Conservation (phyloP, 2,888 invertebrate genomes). For the Agapostemon virescens region DNA sequence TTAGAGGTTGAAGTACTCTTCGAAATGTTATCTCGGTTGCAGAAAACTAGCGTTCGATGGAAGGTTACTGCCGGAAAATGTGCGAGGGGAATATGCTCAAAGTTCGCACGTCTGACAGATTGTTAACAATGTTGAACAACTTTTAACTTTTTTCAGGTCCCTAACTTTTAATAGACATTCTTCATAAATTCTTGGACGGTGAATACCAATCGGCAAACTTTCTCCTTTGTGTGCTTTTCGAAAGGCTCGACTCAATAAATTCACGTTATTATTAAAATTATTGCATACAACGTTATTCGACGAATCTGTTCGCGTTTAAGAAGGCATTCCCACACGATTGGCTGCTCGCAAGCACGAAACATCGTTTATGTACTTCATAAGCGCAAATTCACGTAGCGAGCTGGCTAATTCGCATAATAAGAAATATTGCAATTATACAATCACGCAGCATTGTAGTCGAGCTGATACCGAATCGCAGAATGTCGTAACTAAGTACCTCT, state of each 20-base stretch:
- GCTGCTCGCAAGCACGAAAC: slow-evolving; percentile 1
- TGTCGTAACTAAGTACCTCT: slow-evolving; percentile 31
- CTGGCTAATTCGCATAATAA: slow-evolving; percentile 33
- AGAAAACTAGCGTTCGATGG: neutral
- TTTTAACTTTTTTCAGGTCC: neutral
- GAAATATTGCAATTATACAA: slow-evolving; percentile 27
- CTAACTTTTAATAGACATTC: neutral
- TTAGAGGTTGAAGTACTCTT: neutral
- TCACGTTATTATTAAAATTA: neutral
- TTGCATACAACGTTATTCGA: neutral
- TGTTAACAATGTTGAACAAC: neutral
- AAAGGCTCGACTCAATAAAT: neutral
- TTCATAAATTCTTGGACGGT: neutral
- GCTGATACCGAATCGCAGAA: slow-evolving; percentile 24
- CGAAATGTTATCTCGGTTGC: neutral
- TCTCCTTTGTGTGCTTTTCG: neutral
- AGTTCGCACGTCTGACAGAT: neutral
- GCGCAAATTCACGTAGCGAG: neutral
- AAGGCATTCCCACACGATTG: neutral
- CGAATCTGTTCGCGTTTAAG: neutral
- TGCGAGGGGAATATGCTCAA: neutral
- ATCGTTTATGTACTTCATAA: slow-evolving; percentile 1
- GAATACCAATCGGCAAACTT: neutral
- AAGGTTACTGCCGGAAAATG: neutral
- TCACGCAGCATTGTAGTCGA: slow-evolving; percentile 1